Base-by-base conservation (phyloP, 2,113 vertebrate genomes). In the Eublepharis macularius region DNA sequence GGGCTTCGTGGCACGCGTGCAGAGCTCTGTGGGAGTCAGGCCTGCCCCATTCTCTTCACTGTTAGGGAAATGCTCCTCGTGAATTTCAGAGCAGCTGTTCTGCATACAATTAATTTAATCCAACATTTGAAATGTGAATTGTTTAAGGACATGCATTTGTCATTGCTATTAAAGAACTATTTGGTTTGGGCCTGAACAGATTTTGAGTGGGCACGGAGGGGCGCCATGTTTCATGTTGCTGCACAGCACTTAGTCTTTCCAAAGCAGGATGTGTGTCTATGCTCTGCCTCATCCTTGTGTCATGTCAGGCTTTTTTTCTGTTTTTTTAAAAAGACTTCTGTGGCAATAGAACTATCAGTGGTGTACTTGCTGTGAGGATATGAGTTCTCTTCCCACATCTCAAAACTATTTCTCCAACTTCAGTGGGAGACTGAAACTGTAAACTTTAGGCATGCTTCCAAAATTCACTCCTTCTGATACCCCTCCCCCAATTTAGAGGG, bases 201-300 rank as follows among this genome's bases (percentile, higher is more conserved):
- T 70, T 81, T 81, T 81, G 80, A 70, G 80, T 81, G 34, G 80
- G 80, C 45, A 81, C 43, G 36, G 60, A 63, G 2, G 45, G 34
- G 45, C 29, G 19, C n/a, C 34, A 16, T 81, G 45, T 81, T 69
- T 70, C 65, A 70, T 24, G 45, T 26, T 81, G 80, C 45, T 81
- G 43, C 49, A 49, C 65, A 16, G n/a, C 32, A 47, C 65, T 70
- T 24, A 36, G 57, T 10, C 32, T 65, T 78, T 78, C 26, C 51
- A 36, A 78, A n/a, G 65, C 79, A 66, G 5, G 32, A 80, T 68
- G 32, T n/a, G n/a, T 49, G n/a, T 70, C 45, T 70, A 24, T 24
- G 36, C 43, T 49, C 80, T 81, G 65, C 11, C 66, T 70, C 69
- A 66, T 70, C 45, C 24, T 19, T 70, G 29, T 36, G 12, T n/a